These are phyloP conservation scores for Zoanthus sociatus DNA, from an alignment of 92 coral and sea anemone genomes.

Conservation along the genomic window DNA sequence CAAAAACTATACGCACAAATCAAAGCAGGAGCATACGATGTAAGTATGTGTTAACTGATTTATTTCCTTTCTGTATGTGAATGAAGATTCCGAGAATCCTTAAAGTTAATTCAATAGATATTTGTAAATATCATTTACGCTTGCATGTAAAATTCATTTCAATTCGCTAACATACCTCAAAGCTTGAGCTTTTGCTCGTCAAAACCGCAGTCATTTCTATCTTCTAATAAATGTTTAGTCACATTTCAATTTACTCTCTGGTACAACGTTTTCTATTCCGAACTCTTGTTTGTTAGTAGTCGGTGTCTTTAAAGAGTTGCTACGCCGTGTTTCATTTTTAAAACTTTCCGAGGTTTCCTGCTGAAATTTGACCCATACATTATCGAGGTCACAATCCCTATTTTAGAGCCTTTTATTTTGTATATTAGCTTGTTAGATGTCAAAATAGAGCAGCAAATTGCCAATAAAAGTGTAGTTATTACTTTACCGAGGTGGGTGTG, in stretches of 20 bases:
- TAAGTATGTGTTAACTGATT: conserved; percentile 56
- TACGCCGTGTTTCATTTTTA: neutral
- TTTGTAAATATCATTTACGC: neutral
- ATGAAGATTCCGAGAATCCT: neutral
- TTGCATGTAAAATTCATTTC: neutral
- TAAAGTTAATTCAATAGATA: too few species aligned
- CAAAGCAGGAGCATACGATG: conserved; percentile 90
- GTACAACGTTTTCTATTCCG: too few species aligned
- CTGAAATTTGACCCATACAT: neutral
- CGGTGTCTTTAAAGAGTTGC: neutral
- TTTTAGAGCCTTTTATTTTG: neutral
- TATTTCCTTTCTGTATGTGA: neutral
- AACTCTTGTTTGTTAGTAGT: too few species aligned
- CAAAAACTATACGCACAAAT: conserved; percentile 93
- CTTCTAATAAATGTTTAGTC: too few species aligned
- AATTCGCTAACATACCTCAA: too few species aligned
- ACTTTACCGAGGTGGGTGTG: neutral
- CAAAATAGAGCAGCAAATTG: neutral
- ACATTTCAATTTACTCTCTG: too few species aligned
- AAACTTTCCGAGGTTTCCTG: neutral
- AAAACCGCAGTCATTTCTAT: too few species aligned
- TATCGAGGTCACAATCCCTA: conserved; percentile 2
- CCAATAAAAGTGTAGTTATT: neutral
- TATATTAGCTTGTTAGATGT: conserved; percentile 11
- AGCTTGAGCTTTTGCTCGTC: too few species aligned